Conservation (phyloP, 2,888 invertebrate species). For the Ariolimax columbianus region DNA sequence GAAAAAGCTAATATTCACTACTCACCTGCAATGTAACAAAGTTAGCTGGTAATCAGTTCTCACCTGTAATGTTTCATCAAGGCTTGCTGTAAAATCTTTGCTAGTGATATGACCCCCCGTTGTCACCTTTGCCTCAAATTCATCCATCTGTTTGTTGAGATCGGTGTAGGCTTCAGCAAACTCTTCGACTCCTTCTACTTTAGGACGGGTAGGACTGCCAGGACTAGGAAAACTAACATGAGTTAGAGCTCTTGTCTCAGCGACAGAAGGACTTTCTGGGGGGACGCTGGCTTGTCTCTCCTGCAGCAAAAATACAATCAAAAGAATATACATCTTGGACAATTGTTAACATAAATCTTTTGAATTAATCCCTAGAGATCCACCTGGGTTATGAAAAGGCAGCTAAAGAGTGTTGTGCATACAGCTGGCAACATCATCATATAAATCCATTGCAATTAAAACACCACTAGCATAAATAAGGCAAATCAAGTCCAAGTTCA, state of each 20-base stretch:
- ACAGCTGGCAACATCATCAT: too few relatives aligned
- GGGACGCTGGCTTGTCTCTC: constrained; percentile 53
- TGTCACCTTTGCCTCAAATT: constrained; percentile 64
- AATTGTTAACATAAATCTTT: too few relatives aligned
- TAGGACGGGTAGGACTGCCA: constrained; percentile 45
- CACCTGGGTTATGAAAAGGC: too few relatives aligned
- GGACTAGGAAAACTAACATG: constrained; percentile 35
- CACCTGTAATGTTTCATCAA: constrained; percentile 71
- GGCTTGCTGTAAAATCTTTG: constrained; percentile 63
- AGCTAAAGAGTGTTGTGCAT: too few relatives aligned
- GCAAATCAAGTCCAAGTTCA: too few relatives aligned
- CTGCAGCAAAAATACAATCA: constrained; percentile 37
- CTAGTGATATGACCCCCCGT: constrained; percentile 64
- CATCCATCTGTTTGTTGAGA: constrained; percentile 62
- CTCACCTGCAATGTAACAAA: too few relatives aligned
- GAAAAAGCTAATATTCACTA: too few relatives aligned
- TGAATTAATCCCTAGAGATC: too few relatives aligned
- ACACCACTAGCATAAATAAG: too few relatives aligned
- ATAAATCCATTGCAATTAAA: too few relatives aligned
- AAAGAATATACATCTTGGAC: too few relatives aligned
- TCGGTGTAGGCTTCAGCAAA: constrained; percentile 61
- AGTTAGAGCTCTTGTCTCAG: constrained; percentile 12
- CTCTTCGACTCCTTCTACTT: constrained; percentile 55
- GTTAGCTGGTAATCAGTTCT: too few relatives aligned
- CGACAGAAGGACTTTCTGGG: constrained; percentile 42